Evolutionary conservation across 2,888 invertebrate genomes (phyloP), one percentile per base, ranked within the genome.

Genomic region (Parnassius apollo): DNA sequence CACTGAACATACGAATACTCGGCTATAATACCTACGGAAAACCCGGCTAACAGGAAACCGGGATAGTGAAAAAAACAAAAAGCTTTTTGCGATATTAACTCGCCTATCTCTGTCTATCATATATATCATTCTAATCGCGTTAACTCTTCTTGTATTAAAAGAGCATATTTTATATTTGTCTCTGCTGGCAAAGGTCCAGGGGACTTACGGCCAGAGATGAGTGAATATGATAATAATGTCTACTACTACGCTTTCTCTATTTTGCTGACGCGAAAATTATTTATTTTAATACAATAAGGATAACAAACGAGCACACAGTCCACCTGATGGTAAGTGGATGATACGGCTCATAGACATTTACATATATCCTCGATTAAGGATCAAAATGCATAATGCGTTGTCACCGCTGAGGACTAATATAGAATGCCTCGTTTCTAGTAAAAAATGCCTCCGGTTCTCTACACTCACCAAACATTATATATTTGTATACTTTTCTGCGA

Each of bases 101-200:
- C 57, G 61, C 56, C 61, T 35, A 25, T 44, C 48, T 13, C 57
- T 57, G 48, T 67, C 69, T 65, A 65, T 64, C 66, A 58, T 83
- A 78, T 83, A 78, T 76, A 79, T 81, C 80, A 79, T 70, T 68
- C 69, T 80, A 80, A 82, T 82, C 77, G 75, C 60, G 79, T 78
- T 78, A 78, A 73, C 70, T 76, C 73, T 75, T 70, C 70, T 69
- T 67, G 74, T 77, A 81, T 81, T 81, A 82, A 77, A 77, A 79
- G 75, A 69, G 66, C 71, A 75, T 82, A 75, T 80, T 78, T 82
- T 76, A 75, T 72, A 71, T 74, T 72, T 74, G 69, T 59, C 63
- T 62, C 53, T 52, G 66, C 70, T 80, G 80, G 80, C 81, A 64
- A 59, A 60, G 52, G 63, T 73, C 79, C 80, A 82, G 68, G 65